phyloP scores from a whole-genome alignment of 2,113 vertebrate species.

The Ptychochromis oligacanthus region DNA sequence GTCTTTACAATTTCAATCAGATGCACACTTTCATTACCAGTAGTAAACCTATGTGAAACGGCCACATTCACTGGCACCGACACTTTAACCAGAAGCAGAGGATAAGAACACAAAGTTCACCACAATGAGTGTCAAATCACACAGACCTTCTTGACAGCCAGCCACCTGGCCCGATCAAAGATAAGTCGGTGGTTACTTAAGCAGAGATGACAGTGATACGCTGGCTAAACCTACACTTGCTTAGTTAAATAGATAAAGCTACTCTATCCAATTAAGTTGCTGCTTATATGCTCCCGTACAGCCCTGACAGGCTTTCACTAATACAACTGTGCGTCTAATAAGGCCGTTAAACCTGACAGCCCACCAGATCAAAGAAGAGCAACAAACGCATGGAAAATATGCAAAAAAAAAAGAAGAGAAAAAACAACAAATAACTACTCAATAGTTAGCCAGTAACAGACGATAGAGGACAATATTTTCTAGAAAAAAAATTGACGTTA shows the following conservation, averaged over 20 bases:
- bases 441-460: neutral
- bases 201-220: conserved; percentile 41
- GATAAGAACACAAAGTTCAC: neutral
- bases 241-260: conserved; percentile 60
- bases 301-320: conserved; percentile 49
- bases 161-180: conserved; percentile 8
- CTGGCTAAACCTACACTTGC: conserved; percentile 33
- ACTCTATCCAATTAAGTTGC: conserved; percentile 60
- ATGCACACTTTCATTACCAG: neutral
- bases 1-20: neutral
- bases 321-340: conserved; percentile 10
- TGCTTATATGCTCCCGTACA: conserved; percentile 16
- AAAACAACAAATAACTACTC: no score
- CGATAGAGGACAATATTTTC: neutral
- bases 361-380: neutral
- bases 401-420: no score
- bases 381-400: neutral
- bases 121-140: neutral
- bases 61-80: no score
- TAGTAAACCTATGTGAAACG: neutral
- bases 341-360: conserved; percentile 37
- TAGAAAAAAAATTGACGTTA: neutral
- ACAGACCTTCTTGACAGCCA: neutral
- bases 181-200: conserved; percentile 12
- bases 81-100: neutral